Base-by-base conservation (phyloP, 2,113 vertebrate genomes). In the Aptenodytes forsteri region DNA sequence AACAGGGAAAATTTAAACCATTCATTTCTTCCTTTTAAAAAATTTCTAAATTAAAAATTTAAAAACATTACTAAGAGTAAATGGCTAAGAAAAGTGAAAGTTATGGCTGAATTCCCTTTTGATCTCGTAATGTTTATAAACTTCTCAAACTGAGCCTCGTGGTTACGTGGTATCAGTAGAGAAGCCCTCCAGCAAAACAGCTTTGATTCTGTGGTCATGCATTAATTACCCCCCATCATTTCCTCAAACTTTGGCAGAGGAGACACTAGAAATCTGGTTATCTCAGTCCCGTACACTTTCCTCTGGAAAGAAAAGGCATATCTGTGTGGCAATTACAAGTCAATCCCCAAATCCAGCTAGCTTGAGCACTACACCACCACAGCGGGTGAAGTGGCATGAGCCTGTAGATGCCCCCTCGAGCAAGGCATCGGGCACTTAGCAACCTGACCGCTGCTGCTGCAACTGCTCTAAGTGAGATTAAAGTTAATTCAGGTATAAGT, bases 91-190 rank as follows among this genome's bases (percentile, higher is more conserved):
- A 95, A 97, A 98, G 96, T 93, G 90, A 97, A 97, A 92, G 92
- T 71, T 97, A 97, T 97, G 95, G 96, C 96, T 97, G 95, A 97
- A 96, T 95, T 98, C 89, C 96, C 93, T 97, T 98, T 98, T 89
- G 91, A 95, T 94, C 96, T 95, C 11, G 0, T 80, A 83, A 83
- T 4, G 8, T 75, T 82, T 61, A 86, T 6, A 9, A 66, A 81
- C 90, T 66, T 54, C 93, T 92, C 87, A 36, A 65, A 77, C 92
- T 52, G 75, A 71, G 83, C 52, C 10, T 0, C 47, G 54, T 9
- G 20, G 69, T 59, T 95, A 7, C 1, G 8, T 7, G 21, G 56
- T 23, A 72, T 21, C 84, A 91, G 89, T 1, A 75, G 81, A 84
- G 84, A 83, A 89, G 61, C 52, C 72, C 50, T 79, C 55, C 55